phyloP scores from a whole-genome alignment of 2,797 vertebrate genomes.

The Zalophus californianus region DNA sequence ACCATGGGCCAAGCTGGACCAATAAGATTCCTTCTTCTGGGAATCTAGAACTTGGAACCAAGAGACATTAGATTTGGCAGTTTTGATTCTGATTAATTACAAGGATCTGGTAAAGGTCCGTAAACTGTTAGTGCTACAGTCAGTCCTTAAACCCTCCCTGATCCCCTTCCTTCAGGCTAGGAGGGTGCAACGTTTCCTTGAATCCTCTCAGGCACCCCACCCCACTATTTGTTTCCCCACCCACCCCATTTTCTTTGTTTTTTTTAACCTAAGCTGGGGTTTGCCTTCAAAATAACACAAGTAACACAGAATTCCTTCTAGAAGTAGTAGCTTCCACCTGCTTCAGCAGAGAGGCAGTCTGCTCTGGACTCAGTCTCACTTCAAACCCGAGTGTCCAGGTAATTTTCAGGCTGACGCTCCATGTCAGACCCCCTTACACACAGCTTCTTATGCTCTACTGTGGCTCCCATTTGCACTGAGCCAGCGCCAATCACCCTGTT shows the following conservation, averaged over 20 bases:
- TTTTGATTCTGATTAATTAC: background rate
- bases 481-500: background rate
- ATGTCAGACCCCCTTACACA: background rate
- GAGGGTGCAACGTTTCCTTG: background rate
- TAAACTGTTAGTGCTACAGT: background rate
- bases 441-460: background rate
- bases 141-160: background rate
- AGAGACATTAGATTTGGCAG: background rate
- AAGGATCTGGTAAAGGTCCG: background rate
- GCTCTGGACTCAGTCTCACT: background rate
- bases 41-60: conserved; percentile 17
- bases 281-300: background rate
- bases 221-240: background rate
- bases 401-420: background rate
- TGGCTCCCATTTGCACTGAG: background rate
- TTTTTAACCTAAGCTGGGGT: background rate
- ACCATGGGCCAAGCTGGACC: background rate
- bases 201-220: background rate
- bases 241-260: background rate
- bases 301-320: background rate
- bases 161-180: background rate
- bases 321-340: background rate
- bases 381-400: background rate
- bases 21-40: conserved; percentile 5
- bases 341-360: background rate